Conservation (phyloP, 2,888 invertebrate genomes). For the Oxystoma pomonae region DNA sequence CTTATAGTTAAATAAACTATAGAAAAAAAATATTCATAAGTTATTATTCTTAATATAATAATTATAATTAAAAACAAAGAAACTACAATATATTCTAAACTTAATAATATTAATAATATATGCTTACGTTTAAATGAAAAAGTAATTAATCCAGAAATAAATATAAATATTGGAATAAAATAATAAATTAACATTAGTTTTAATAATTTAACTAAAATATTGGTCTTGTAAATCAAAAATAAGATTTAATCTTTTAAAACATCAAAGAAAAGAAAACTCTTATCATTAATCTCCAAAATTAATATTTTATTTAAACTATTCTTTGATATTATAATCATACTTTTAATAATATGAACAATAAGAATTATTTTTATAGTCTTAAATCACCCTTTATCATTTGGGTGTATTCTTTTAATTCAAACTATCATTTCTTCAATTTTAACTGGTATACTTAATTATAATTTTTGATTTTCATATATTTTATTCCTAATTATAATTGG, state of each 20-base stretch:
- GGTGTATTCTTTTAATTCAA: constrained; percentile 53
- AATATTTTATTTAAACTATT: constrained; percentile 63
- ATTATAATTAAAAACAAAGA: constrained; percentile 54
- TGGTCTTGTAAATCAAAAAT: constrained; percentile 62
- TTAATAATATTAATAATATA: constrained; percentile 57
- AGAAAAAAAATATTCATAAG: constrained; percentile 54
- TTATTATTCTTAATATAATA: not conserved
- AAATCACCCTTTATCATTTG: constrained; percentile 54
- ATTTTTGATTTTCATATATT: constrained; percentile 59
- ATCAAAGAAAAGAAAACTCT: constrained; percentile 54
- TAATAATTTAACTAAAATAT: constrained; percentile 56
- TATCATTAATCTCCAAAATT: constrained; percentile 68
- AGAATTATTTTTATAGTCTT: constrained; percentile 46
- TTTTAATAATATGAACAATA: constrained; percentile 41
- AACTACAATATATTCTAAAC: constrained; percentile 59
- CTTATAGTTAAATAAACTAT: constrained; percentile 60
- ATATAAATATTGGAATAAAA: constrained; percentile 48
- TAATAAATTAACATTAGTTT: constrained; percentile 52
- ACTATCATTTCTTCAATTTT: constrained; percentile 50
- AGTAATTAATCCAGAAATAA: constrained; percentile 52
- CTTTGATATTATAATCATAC: constrained; percentile 47
- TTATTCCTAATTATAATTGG: constrained; percentile 60
- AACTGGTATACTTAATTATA: constrained; percentile 49
- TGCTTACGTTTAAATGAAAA: constrained; percentile 56
- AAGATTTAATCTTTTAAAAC: constrained; percentile 56